phyloP scores from a whole-genome alignment of 2,797 vertebrate genomes.

The Platalea minor region DNA sequence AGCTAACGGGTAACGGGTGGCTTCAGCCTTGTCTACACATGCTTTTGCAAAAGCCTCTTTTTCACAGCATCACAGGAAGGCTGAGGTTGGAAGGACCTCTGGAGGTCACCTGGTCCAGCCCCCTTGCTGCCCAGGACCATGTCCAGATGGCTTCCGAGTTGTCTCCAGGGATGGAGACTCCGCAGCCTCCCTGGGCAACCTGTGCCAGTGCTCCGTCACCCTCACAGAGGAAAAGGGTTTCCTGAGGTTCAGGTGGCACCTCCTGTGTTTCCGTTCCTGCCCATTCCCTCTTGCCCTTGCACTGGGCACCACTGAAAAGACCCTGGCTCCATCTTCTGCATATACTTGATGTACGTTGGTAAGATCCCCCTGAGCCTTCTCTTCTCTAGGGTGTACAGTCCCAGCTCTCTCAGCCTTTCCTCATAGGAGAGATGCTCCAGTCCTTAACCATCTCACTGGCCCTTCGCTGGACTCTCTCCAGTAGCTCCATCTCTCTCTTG shows the following conservation, averaged over 20 bases:
- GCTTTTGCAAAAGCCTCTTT: not conserved
- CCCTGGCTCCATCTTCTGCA: not conserved
- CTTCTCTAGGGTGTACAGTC: no score
- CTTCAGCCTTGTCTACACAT: not conserved
- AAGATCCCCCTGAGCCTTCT: no score
- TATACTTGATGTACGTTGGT: not conserved
- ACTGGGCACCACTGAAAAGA: no score
- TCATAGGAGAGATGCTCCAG: no score
- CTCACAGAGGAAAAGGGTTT: not conserved
- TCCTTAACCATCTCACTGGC: no score
- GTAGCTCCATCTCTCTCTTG: not conserved
- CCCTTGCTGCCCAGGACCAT: not conserved
- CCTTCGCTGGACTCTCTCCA: not conserved
- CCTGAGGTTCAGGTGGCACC: not conserved
- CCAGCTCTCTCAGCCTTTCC: no score
- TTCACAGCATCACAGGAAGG: not conserved
- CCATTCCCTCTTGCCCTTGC: not conserved
- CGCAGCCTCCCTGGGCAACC: no score
- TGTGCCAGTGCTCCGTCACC: no score
- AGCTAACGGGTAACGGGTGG: not conserved
- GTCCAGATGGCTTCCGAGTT: no score
- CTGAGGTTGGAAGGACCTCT: not conserved
- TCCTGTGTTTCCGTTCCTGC: not conserved
- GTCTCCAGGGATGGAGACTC: no score
- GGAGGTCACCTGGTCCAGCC: not conserved